Evolutionary conservation across 2,113 vertebrate genomes (phyloP).

Genomic region (Macheiramphus alcinus): DNA sequence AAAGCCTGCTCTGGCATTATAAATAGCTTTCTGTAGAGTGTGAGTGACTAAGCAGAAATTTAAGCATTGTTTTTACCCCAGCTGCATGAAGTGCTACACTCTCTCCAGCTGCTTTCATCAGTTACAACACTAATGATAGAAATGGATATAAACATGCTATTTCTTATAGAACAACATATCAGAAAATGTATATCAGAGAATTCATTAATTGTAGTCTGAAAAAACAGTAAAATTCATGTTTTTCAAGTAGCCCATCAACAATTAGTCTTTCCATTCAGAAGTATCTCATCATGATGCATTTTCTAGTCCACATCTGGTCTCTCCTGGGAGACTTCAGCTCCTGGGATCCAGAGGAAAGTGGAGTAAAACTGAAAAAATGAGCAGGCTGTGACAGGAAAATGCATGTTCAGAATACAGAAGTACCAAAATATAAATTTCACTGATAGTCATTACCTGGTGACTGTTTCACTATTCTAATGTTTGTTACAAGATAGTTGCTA

Average conservation of each 20-base stretch:
- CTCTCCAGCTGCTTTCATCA: not conserved
- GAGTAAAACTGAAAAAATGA: not conserved
- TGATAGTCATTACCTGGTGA: not conserved
- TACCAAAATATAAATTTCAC: not conserved
- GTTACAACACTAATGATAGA: not conserved
- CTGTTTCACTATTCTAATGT: not conserved
- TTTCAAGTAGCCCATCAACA: not conserved
- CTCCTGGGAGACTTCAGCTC: not conserved
- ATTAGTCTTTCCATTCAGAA: not conserved
- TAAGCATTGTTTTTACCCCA: not conserved
- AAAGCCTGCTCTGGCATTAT: not conserved
- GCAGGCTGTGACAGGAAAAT: not conserved
- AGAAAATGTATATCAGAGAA: not conserved
- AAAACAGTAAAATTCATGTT: not conserved
- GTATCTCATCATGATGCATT: not conserved
- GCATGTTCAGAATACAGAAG: not conserved
- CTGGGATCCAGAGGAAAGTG: not conserved
- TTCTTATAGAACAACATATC: not conserved
- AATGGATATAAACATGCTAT: not conserved
- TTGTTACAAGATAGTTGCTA: not conserved
- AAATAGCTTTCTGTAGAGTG: not conserved
- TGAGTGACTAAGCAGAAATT: not conserved
- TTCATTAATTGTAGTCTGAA: not conserved
- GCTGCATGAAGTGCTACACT: not conserved
- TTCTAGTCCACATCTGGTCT: not conserved